These are phyloP conservation scores for Macroglossus sobrinus DNA, from an alignment of 2,113 vertebrate species.

Conservation along the genomic window DNA sequence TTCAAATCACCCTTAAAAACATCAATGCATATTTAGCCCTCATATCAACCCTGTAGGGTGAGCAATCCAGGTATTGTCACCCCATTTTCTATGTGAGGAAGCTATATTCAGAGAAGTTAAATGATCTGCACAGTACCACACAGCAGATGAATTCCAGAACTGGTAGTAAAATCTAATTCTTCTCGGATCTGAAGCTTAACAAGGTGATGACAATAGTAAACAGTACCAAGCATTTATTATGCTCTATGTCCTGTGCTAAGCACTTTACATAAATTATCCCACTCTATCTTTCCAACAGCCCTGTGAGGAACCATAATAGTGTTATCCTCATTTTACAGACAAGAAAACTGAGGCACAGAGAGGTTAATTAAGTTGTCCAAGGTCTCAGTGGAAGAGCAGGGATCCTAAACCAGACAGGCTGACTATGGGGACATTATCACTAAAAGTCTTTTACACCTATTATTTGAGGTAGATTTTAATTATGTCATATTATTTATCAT, in stretches of 20 bases:
- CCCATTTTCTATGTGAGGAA: constrained; percentile 7
- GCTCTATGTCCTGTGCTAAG: background rate
- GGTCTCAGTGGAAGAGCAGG: background rate
- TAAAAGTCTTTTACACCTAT: background rate
- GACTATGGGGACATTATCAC: background rate
- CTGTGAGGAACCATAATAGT: background rate
- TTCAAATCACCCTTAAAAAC: background rate
- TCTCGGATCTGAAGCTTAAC: background rate
- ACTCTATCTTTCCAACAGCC: background rate
- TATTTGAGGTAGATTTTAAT: background rate
- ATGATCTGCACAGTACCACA: background rate
- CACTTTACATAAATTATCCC: background rate
- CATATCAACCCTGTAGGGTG: background rate
- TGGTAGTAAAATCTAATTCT: background rate
- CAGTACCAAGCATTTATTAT: background rate
- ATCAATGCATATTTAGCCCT: background rate
- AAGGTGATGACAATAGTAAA: background rate
- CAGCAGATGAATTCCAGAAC: background rate
- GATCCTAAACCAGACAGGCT: background rate
- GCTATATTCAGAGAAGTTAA: constrained; percentile 1
- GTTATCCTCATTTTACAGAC: background rate
- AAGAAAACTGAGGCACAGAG: background rate
- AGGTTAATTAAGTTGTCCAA: background rate
- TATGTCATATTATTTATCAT: background rate
- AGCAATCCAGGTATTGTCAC: background rate